phyloP scores from a whole-genome alignment of 2,113 vertebrate genomes.

The Alligator sinensis region DNA sequence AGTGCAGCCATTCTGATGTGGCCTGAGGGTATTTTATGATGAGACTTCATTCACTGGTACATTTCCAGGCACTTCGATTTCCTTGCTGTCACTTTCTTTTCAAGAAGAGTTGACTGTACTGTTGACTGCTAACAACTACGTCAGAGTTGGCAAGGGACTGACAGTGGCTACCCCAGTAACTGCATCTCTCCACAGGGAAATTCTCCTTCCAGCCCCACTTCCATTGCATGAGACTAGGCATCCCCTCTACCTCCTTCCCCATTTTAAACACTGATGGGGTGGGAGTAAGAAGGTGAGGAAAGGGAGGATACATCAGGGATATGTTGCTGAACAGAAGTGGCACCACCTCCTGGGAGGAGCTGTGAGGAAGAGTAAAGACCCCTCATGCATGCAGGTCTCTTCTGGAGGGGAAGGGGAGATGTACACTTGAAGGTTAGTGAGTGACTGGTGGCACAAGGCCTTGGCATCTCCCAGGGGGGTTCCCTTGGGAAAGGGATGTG shows the following conservation, averaged over 20 bases:
- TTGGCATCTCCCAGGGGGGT: not conserved
- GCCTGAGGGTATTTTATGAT: conserved; percentile 40
- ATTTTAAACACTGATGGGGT: conserved; percentile 6
- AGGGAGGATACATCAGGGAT: not conserved
- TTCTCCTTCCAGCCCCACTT: accelerated
- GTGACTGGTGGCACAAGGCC: not conserved
- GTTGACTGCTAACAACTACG: conserved; percentile 55
- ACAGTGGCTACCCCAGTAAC: not conserved
- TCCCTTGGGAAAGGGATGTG: no score
- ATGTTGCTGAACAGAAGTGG: not conserved
- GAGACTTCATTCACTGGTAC: conserved; percentile 44
- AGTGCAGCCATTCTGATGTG: conserved; percentile 65
- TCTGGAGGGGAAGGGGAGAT: not conserved
- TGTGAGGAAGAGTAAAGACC: not conserved
- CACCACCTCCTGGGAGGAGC: not conserved
- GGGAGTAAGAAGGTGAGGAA: not conserved
- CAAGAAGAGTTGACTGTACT: not conserved
- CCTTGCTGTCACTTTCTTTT: conserved; percentile 62
- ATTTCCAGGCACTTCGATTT: conserved; percentile 66
- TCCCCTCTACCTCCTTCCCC: not conserved
- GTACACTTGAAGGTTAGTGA: not conserved
- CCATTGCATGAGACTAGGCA: not conserved
- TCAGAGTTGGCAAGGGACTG: conserved; percentile 21
- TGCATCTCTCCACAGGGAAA: not conserved
- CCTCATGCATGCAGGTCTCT: not conserved